Percentiles rank a stretch among this genome's conserved stretches.
phyloP scores from a whole-genome alignment of 2,888 invertebrate genomes.

The Acanthosoma haemorrhoidale region DNA sequence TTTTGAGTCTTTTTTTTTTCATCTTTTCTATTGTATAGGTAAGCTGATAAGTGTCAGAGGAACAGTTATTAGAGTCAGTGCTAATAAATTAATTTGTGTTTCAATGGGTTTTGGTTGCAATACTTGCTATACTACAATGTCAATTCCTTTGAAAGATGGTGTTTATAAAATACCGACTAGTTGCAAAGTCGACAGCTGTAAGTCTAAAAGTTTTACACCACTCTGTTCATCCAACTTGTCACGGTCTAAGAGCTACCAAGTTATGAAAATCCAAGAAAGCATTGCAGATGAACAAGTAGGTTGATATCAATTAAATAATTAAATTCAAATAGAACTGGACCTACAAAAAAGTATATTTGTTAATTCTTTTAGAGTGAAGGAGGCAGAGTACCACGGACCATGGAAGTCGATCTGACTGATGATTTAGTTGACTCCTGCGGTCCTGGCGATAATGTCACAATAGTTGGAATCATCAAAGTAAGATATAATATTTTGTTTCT shows the following conservation, averaged over 20 bases:
- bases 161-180: slow-evolving; percentile 56
- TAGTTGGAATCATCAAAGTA: slow-evolving; percentile 81
- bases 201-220: slow-evolving; percentile 57
- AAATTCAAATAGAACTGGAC: neutral
- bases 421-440: slow-evolving; percentile 78
- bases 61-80: slow-evolving; percentile 75
- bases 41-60: slow-evolving; percentile 76
- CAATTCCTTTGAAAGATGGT: slow-evolving; percentile 60
- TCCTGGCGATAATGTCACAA: slow-evolving; percentile 81
- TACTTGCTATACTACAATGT: slow-evolving; percentile 61
- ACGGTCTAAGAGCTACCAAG: slow-evolving; percentile 71
- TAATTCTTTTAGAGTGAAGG: slow-evolving; percentile 54
- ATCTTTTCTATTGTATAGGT: slow-evolving; percentile 47
- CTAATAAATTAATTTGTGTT: slow-evolving; percentile 64
- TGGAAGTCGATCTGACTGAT: slow-evolving; percentile 79
- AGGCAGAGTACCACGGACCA: slow-evolving; percentile 67
- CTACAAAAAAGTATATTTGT: neutral
- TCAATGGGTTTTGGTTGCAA: slow-evolving; percentile 74
- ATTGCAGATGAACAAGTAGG: slow-evolving; percentile 50
- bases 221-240: slow-evolving; percentile 63
- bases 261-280: slow-evolving; percentile 75
- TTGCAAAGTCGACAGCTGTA: slow-evolving; percentile 55
- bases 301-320: neutral
- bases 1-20: neutral
- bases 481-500: slow-evolving; percentile 21